Base-by-base conservation (phyloP, 1,140 invertebrate genomes). In the Myzus persicae region DNA sequence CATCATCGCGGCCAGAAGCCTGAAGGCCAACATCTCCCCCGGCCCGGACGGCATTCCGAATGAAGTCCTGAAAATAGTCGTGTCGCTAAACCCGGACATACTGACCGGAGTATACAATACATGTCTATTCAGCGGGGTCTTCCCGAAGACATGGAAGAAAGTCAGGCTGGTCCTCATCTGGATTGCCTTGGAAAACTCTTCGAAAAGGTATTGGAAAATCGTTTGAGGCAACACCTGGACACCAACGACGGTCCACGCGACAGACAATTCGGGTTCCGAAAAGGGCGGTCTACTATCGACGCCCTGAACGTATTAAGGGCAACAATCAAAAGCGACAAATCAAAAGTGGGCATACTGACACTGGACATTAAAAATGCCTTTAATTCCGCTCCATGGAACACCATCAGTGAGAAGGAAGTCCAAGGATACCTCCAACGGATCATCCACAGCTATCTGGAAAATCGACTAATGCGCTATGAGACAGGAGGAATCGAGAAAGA, bases 331-430 rank as follows among this genome's bases (percentile, higher is more conserved):
- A 42, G 42, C 42, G 42, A 42, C 42, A 42, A 42, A 42, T 42
- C 42, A 2, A 42, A 42, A 42, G 42, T 42, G 2, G 42, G 42
- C 42, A 42, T 42, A 42, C 42, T 42, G 42, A 42, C 42, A 4
- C 42, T 42, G 42, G 87, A 89, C 2, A 26, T 89, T 1, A 6
- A 36, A 20, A 89, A 89, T 9, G 48, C 85, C 0, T 93, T 81
- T 18, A 90, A 54, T 36, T 54, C 26, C 0, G 82, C 85, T 36
- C 51, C 94, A 93, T 46, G 94, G 94, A 4, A 24, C 6, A 46
- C 2, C 20, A 51, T 92, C 2, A 1, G 20, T 4, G 31, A 40
- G 2, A 67, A 76, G 18, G 5, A 40, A 0, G 51, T 67, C 5
- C 91, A 59, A 0, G 6, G 1, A 5, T 93, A 93, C 44, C 38